A percentile compares a stretch with the other conserved stretches of the same genome.
phyloP scores from a whole-genome alignment of 1,140 invertebrate species.

The Venustaconcha ellipsiformis region DNA sequence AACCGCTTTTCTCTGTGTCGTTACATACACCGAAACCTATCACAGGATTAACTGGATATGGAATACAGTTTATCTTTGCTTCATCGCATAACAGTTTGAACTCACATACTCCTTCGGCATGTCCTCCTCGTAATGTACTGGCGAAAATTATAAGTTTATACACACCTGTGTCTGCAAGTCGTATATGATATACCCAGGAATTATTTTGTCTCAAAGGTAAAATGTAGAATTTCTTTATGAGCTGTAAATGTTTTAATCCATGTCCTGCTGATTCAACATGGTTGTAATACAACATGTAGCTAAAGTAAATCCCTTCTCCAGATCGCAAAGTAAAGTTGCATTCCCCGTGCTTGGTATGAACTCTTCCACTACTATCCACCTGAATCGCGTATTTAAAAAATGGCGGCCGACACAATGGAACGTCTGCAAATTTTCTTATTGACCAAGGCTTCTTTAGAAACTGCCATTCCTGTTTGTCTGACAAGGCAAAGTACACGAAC shows the following conservation, averaged over 20 bases:
- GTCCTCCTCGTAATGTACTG: background rate
- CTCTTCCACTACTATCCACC: no score
- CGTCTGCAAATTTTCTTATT: no score
- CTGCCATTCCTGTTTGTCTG: no score
- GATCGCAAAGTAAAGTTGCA: no score
- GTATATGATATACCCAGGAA: slow-evolving; percentile 10
- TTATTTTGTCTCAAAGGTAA: slow-evolving; percentile 8
- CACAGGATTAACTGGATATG: slow-evolving; percentile 23
- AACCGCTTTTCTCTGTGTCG: slow-evolving; percentile 18
- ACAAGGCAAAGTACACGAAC: no score
- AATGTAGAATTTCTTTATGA: slow-evolving; percentile 3
- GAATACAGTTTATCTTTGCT: slow-evolving; percentile 11
- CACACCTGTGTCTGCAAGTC: slow-evolving; percentile 22
- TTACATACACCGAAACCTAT: slow-evolving; percentile 11
- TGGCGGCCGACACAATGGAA: no score
- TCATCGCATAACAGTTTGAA: slow-evolving; percentile 14
- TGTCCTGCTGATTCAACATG: slow-evolving; percentile 16
- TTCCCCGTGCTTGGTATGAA: no score
- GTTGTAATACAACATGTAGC: slow-evolving; percentile 24
- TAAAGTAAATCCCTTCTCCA: background rate
- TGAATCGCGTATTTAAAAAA: no score
- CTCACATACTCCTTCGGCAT: background rate
- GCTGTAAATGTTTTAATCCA: slow-evolving; percentile 7
- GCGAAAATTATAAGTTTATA: slow-evolving; percentile 18
- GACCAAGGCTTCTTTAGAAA: no score